Evolutionary conservation across 2,113 vertebrate species (phyloP).

Genomic region (Acanthochromis polyacanthus): DNA sequence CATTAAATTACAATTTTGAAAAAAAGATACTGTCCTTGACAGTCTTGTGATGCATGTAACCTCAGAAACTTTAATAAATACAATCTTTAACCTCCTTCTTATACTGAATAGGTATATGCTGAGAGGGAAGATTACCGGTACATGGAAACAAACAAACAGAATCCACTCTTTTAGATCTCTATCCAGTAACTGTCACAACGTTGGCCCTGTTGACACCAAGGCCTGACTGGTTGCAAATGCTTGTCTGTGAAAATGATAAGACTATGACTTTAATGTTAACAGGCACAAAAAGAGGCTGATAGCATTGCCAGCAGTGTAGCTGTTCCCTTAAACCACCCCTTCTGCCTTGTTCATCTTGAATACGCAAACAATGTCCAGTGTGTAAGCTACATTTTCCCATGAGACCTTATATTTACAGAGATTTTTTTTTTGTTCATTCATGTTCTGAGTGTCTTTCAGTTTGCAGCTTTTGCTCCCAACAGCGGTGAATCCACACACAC

Average conservation of each 20-base stretch:
- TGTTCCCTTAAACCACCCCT: conserved; percentile 33
- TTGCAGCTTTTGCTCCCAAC: conserved; percentile 58
- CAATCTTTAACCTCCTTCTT: conserved; percentile 43
- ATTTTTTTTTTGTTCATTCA: conserved; percentile 30
- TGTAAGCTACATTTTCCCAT: conserved; percentile 78
- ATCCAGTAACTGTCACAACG: conserved; percentile 54
- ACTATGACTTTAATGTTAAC: conserved; percentile 47
- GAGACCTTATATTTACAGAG: conserved; percentile 61
- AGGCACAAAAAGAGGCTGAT: conserved; percentile 56
- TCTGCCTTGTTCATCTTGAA: conserved; percentile 33
- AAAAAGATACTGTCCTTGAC: conserved; percentile 22
- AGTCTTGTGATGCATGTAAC: conserved; percentile 45
- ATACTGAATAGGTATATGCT: conserved; percentile 26
- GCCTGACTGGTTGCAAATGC: conserved; percentile 23
- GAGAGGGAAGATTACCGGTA: conserved; percentile 50
- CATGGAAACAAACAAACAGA: conserved; percentile 45
- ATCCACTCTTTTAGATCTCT: conserved; percentile 19
- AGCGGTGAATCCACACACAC: conserved; percentile 62
- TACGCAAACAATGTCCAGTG: conserved; percentile 79
- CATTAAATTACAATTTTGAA: conserved; percentile 45
- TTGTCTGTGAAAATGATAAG: conserved; percentile 23
- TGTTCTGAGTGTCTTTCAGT: conserved; percentile 41
- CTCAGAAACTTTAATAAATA: conserved; percentile 71
- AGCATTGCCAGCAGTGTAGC: conserved; percentile 22
- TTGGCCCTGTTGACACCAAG: conserved; percentile 34